These are phyloP conservation scores for Hiodon alosoides DNA, from an alignment of 2,113 vertebrate genomes.

Conservation along the genomic window DNA sequence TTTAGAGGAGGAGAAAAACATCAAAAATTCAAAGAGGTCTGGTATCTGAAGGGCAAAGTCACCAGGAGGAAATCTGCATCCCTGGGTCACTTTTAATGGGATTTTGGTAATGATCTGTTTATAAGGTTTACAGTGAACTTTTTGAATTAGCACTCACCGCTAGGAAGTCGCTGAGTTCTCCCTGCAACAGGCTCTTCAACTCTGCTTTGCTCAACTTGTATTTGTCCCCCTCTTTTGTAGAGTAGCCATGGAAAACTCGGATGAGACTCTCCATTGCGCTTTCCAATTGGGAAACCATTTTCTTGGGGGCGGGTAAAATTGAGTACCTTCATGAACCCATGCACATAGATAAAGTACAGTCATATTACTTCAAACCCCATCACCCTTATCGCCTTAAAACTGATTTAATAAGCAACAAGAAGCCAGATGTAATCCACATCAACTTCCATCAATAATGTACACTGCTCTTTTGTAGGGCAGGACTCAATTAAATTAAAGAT, in stretches of 20 bases:
- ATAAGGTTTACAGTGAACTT: too few species aligned
- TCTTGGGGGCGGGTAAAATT: not conserved
- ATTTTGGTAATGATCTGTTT: too few species aligned
- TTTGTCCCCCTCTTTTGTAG: slow-evolving; percentile 83
- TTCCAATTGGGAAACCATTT: slow-evolving; percentile 73
- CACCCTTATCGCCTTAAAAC: not conserved
- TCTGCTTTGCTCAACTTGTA: slow-evolving; percentile 84
- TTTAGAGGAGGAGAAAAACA: not conserved
- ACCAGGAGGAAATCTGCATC: not conserved
- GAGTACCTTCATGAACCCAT: too few species aligned
- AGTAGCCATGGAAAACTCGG: slow-evolving; percentile 78
- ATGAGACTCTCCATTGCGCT: slow-evolving; percentile 74
- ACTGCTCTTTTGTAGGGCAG: slow-evolving; percentile 20
- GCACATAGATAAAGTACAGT: not conserved
- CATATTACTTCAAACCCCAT: not conserved
- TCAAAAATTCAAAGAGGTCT: not conserved
- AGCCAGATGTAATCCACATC: slow-evolving; percentile 3
- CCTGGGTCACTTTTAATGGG: too few species aligned
- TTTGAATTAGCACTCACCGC: slow-evolving; percentile 55
- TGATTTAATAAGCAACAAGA: slow-evolving; percentile 19
- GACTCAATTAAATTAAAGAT: not conserved
- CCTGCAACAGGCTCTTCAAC: slow-evolving; percentile 73
- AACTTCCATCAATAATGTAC: slow-evolving; percentile 35
- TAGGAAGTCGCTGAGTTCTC: slow-evolving; percentile 70
- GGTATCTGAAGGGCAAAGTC: too few species aligned